These are phyloP conservation scores for Catharus bicknelli DNA, from an alignment of 2,113 vertebrate genomes.

Conservation along the genomic window DNA sequence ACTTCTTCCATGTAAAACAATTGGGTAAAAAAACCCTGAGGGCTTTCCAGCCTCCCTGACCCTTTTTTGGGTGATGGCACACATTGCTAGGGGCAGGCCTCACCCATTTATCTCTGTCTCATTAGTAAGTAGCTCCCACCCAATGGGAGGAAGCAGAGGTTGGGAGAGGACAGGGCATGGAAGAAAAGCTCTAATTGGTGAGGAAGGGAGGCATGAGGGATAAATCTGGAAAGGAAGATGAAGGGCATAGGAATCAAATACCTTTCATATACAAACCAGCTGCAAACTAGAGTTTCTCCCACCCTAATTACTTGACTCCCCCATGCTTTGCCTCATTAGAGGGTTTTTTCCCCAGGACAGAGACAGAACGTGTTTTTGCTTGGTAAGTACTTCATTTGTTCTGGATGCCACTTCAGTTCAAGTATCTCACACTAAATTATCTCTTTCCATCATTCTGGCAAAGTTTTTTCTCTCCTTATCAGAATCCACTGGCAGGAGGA, in stretches of 20 bases:
- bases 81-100: background rate
- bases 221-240: background rate
- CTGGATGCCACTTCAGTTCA: constrained; percentile 15
- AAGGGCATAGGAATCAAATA: constrained; percentile 1
- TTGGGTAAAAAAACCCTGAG: fast-evolving
- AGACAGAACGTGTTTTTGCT: background rate
- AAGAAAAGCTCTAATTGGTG: constrained; percentile 23
- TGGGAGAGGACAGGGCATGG: background rate
- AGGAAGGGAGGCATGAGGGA: background rate
- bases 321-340: constrained; percentile 30
- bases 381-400: constrained; percentile 7
- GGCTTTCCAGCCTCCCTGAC: background rate
- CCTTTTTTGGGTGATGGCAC: background rate
- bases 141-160: background rate
- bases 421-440: constrained; percentile 15
- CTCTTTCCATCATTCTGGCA: background rate
- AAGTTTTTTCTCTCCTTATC: background rate
- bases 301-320: background rate
- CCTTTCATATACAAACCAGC: constrained; percentile 2
- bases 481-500: background rate
- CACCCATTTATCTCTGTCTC: background rate
- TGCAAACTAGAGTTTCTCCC: constrained; percentile 8
- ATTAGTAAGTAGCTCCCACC: background rate
- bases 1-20: background rate
- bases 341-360: constrained; percentile 18